Conservation (phyloP, 2,113 vertebrate species). For the Circaetus cinerascens region DNA sequence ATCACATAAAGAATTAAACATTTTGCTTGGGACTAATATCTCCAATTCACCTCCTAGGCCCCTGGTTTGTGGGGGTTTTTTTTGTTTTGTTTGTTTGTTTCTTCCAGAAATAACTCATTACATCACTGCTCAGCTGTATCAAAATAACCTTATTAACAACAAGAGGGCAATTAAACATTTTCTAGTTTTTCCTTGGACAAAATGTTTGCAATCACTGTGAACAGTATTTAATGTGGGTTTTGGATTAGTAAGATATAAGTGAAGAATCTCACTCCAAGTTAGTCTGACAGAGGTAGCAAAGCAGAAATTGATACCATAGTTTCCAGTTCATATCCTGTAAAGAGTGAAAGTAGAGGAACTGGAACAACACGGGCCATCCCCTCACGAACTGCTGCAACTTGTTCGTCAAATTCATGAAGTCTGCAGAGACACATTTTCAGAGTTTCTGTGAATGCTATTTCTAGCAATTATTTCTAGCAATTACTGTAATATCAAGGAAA, state of each 20-base stretch:
- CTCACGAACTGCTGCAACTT: conserved; percentile 94
- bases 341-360: conserved; percentile 93
- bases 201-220: not conserved
- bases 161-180: not conserved
- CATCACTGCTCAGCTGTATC: not conserved
- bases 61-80: not conserved
- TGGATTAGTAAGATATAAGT: not conserved
- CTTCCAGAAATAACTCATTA: not conserved
- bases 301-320: conserved; percentile 83
- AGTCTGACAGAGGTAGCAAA: not conserved
- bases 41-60: not conserved
- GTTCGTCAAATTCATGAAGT: conserved; percentile 97
- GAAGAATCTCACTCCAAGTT: not conserved
- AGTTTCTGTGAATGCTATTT: not conserved
- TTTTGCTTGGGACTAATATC: not conserved
- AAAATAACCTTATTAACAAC: not conserved
- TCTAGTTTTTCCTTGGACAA: not conserved
- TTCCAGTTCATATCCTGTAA: conserved; percentile 96
- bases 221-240: not conserved
- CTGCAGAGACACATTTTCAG: conserved; percentile 66
- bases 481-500: not conserved
- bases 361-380: conserved; percentile 97
- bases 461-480: not conserved
- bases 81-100: not conserved
- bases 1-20: not conserved